phyloP scores from a whole-genome alignment of 53 echinoderm and acorn worm genomes.

The Hippasteria phrygiana region DNA sequence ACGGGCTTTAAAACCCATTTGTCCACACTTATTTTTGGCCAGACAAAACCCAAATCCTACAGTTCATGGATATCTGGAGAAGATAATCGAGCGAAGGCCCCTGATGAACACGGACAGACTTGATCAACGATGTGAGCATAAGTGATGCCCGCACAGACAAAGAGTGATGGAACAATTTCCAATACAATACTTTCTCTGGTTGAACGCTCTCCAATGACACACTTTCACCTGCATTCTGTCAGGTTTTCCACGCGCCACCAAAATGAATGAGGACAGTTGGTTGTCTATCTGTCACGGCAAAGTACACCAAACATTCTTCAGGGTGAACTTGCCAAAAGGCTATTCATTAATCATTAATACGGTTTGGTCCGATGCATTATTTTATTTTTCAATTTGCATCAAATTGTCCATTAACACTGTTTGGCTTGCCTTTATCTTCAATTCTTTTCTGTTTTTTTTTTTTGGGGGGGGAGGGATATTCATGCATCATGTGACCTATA shows the following conservation, averaged over 20 bases:
- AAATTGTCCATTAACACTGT: too few relatives aligned
- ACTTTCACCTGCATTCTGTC: background rate
- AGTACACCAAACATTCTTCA: background rate
- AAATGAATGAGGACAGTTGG: conserved; percentile 11
- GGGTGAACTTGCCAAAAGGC: background rate
- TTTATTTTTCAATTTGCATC: too few relatives aligned
- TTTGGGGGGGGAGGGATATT: too few relatives aligned
- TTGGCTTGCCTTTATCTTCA: too few relatives aligned
- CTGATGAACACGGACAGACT: background rate
- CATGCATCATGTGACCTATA: too few relatives aligned
- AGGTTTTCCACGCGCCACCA: background rate
- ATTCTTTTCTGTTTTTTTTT: too few relatives aligned
- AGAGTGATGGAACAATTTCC: background rate
- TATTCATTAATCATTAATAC: too few relatives aligned
- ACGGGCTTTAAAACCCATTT: too few relatives aligned
- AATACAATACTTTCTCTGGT: background rate
- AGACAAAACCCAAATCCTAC: too few relatives aligned
- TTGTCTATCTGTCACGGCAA: background rate
- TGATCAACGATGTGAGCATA: background rate
- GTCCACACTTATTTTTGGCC: too few relatives aligned
- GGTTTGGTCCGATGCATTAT: background rate
- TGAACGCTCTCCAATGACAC: background rate
- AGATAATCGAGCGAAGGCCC: too few relatives aligned
- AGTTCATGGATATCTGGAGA: too few relatives aligned
- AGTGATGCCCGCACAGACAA: background rate